Base-by-base conservation (phyloP, 2,797 vertebrate genomes). In the Thamnophis elegans region DNA sequence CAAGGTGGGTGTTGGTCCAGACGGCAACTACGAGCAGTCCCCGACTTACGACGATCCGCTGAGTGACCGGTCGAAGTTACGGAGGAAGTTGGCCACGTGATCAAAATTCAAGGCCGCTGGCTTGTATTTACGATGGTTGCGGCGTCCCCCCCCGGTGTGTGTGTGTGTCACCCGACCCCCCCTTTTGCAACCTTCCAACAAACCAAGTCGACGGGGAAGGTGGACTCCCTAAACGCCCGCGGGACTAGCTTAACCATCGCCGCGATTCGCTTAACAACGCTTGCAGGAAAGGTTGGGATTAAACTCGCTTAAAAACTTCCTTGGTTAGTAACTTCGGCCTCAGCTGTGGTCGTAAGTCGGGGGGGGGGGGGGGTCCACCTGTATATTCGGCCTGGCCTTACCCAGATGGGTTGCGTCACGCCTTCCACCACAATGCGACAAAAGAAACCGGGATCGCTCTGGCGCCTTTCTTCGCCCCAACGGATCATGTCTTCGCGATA, bases 401-500 rank as follows among this genome's bases (percentile, higher is more conserved):
- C 99, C 99, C 99, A 99, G 93, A 99, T 93, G 0, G 98, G 98
- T 92, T 98, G 98, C 1, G 7, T 28, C 0, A 96, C 97, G 0
- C 96, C 97, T 60, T 96, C 96, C 68, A 93, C 96, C 3, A 97
- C 98, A 0, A 97, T 97, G 91, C 97, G 97, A 96, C 99, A 99
- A 97, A 99, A 99, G 97, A 97, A 99, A 1, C 99, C 98, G 0
- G 98, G 98, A 93, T 99, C 98, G 0, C 93, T 18, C 0, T 1
- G 25, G 16, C 99, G 97, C 13, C 94, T 97, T 87, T 96, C 96
- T 96, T 99, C 99, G 0, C 99, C 99, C 99, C 99, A 99, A 12
- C 28, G 94, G 95, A 99, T 99, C 99, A 99, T 99, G 89, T 98
- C 98, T 0, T 96, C 97, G 6, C 99, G 97, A 88, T 97, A 98